Base-by-base conservation (phyloP, 1,140 invertebrate genomes). In the Elymnias hypermnestra region DNA sequence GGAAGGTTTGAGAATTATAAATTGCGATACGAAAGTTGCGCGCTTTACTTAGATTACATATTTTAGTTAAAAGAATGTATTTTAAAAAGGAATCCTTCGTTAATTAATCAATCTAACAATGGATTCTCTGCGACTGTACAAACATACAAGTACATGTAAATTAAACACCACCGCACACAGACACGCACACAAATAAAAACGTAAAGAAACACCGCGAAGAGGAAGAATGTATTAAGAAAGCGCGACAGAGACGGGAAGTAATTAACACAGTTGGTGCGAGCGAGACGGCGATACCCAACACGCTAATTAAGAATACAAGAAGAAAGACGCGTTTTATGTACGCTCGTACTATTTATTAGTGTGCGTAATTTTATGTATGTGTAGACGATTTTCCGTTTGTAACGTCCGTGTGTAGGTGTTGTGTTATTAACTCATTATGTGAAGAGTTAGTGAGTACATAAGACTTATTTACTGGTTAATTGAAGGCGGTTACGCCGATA, bases 181-280 rank as follows among this genome's bases (percentile, higher is more conserved):
- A 65, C 72, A 83, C 78, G 69, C 82, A 83, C 82, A 85, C 82
- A 82, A 85, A 85, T 85, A 85, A 85, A 85, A 85, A 83, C 75
- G 64, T 74, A 78, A 85, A 85, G 82, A 85, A 85, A 82, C 78
- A 79, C 78, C 74, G 72, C 70, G 53, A 72, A 85, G 78, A 85
- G 78, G 81, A 85, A 85, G 81, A 85, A 85, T 85, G 82, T 85
- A 85, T 85, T 85, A 85, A 85, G 82, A 85, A 85, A 85, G 78
- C 73, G 72, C 14, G 82, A 85, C 37, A 53, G 75, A 53, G 78
- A 85, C 65, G 38, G 58, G 38, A 53, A 67, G 67, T 85, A 83
- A 85, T 85, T 85, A 85, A 73, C 73, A 69, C 72, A 47, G 13
- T 45, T 17, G 1, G 76, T 12, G 54, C 12, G 65, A 85, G 37